Conservation (phyloP, 2,888 invertebrate species). For the Dryomyza anilis region DNA sequence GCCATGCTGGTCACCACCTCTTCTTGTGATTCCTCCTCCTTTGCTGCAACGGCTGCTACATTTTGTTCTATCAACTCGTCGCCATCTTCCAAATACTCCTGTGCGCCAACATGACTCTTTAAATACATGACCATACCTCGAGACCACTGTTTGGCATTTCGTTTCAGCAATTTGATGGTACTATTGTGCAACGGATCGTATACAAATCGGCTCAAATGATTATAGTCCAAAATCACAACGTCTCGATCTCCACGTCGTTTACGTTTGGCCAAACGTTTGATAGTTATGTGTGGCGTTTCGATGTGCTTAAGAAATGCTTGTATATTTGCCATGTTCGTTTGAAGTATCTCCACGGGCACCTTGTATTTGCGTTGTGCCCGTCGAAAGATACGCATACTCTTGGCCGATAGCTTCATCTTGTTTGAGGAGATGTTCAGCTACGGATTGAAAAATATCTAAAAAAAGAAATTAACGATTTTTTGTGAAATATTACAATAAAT, state of each 20-base stretch:
- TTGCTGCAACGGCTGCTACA: slow-evolving; percentile 22
- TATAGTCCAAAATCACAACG: slow-evolving; percentile 40
- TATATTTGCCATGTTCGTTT: slow-evolving; percentile 46
- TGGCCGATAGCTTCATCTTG: slow-evolving; percentile 40
- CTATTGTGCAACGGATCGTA: slow-evolving; percentile 49
- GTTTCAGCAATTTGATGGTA: slow-evolving; percentile 43
- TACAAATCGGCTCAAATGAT: slow-evolving; percentile 43
- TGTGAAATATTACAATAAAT: no score
- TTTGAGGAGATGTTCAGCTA: slow-evolving; percentile 9
- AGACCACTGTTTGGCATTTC: slow-evolving; percentile 52
- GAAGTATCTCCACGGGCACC: slow-evolving; percentile 47
- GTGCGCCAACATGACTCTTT: slow-evolving; percentile 39
- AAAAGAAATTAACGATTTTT: no score
- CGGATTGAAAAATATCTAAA: not conserved
- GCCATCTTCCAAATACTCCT: slow-evolving; percentile 43
- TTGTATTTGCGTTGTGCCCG: slow-evolving; percentile 48
- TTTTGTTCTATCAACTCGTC: slow-evolving; percentile 29
- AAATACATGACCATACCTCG: slow-evolving; percentile 43
- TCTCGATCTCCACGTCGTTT: slow-evolving; percentile 12
- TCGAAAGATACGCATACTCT: slow-evolving; percentile 42
- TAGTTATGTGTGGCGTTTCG: slow-evolving; percentile 45
- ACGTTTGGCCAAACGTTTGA: slow-evolving; percentile 48
- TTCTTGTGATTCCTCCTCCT: not conserved
- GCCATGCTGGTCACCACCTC: slow-evolving; percentile 14
- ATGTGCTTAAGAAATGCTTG: slow-evolving; percentile 50